Conservation (phyloP, 1,140 invertebrate species). For the Caenorhabditis elegans region WBcel235 BX284602.5:14171001-14171500, state of each 20-base stretch:
- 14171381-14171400: conserved; percentile 32
- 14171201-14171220: too few relatives aligned
- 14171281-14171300: not conserved
- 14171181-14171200: too few relatives aligned
- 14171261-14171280: not conserved
- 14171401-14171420: conserved; percentile 43
- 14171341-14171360: too few relatives aligned
- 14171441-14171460: not conserved
- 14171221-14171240: too few relatives aligned
- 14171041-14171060: too few relatives aligned
- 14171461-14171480: not conserved
- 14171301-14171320: not conserved
- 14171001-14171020: conserved; percentile 90
- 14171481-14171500: not conserved
- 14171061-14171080: too few relatives aligned
- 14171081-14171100: too few relatives aligned
- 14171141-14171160: too few relatives aligned
- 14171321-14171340: not conserved
- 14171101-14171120: too few relatives aligned
- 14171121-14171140: too few relatives aligned
- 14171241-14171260: not conserved
- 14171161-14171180: too few relatives aligned
- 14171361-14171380: too few relatives aligned
- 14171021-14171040: conserved; percentile 78
- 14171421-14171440: not conserved